Base-by-base conservation (phyloP, 2,113 vertebrate species). In the Gracilinanus agilis region DNA sequence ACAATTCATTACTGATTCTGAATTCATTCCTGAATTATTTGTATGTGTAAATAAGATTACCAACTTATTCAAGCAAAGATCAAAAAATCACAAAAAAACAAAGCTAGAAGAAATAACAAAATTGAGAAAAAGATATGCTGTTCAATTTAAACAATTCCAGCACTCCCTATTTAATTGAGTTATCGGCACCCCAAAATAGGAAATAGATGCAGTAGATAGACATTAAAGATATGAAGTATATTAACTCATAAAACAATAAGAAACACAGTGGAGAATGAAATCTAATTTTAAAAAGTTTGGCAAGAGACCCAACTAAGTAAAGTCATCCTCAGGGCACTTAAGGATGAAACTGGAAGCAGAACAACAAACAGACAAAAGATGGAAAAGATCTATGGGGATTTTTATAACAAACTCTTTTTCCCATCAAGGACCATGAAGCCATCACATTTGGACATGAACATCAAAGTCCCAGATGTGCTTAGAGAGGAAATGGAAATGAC, bases 371-470 rank as follows among this genome's bases (percentile, higher is more conserved):
- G 67, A 83, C 67, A 83, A 83, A 83, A 83, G 67, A 83, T 83
- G 67, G 67, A 83, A 40, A 83, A 83, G 67, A 83, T 83, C 67
- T 83, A 83, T 6, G 40, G 67, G n/a, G 67, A 40, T 40, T 83
- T 83, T 83, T 83, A 83, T 83, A n/a, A 75, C 29, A 61, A 56
- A 56, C 6, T n/a, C 40, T n/a, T 83, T 40, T 75, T 83, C 19
- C 67, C 19, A 40, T 83, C 67, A 83, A 83, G 67, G 67, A 83
- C 67, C 67, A 83, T 83, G 67, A 83, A 40, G 67, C 67, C 67
- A 83, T 83, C n/a, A 83, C 67, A 83, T 83, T 83, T 83, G 67
- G 67, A 83, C 67, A 83, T 83, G n/a, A 83, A 83, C 67, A 83
- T 83, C 67, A 83, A 83, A 83, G 67, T 83, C 67, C 67, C 67